These are phyloP conservation scores for Taphrorychus bicolor DNA, from an alignment of 2,888 invertebrate species.

Conservation along the genomic window DNA sequence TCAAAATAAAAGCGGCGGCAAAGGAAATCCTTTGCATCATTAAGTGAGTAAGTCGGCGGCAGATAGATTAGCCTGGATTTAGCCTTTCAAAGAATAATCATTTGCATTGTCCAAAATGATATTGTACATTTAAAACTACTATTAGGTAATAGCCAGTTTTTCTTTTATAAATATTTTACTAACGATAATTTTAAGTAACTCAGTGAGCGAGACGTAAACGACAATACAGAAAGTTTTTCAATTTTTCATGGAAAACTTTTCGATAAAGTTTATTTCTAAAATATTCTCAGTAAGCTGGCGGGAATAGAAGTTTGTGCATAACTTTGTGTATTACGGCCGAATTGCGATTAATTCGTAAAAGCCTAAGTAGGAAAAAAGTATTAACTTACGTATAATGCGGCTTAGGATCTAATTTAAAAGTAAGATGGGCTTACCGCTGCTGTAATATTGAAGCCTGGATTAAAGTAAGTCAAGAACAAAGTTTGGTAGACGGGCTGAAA, in stretches of 20 bases:
- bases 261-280: conserved; percentile 9
- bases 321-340: conserved; percentile 12
- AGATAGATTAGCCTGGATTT: too few relatives aligned
- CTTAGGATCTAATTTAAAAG: conserved; percentile 9
- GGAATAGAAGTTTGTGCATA: conserved; percentile 21
- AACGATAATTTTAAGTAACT: background rate
- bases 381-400: conserved; percentile 7
- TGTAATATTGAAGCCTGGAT: background rate
- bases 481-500: too few relatives aligned
- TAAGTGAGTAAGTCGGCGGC: too few relatives aligned
- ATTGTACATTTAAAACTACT: too few relatives aligned
- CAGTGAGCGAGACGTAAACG: conserved; percentile 1
- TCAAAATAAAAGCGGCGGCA: too few relatives aligned
- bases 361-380: background rate
- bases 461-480: too few relatives aligned
- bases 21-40: too few relatives aligned
- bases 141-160: too few relatives aligned
- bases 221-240: conserved; percentile 17
- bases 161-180: too few relatives aligned
- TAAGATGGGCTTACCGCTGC: background rate
- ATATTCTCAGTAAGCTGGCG: conserved; percentile 2
- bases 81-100: too few relatives aligned
- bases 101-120: too few relatives aligned
- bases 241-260: conserved; percentile 16
- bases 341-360: conserved; percentile 17